A percentile compares a stretch with the other conserved stretches of the same genome.
These are phyloP conservation scores for Thalassophryne amazonica DNA, from an alignment of 2,797 vertebrate genomes.

Conservation along the genomic window DNA sequence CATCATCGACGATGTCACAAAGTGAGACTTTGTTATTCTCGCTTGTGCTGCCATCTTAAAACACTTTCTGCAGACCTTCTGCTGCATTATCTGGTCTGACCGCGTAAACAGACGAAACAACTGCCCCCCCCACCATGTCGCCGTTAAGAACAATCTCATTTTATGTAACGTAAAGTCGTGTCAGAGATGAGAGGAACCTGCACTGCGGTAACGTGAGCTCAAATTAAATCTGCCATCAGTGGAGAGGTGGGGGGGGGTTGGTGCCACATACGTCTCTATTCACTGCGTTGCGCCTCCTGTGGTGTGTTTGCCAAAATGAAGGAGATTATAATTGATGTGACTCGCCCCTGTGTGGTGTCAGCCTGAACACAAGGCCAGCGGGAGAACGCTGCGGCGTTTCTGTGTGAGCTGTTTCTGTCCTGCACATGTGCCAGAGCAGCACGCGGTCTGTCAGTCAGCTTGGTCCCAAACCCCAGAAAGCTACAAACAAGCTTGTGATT, in stretches of 20 bases:
- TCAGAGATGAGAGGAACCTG: constrained; percentile 56
- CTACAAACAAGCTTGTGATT: constrained; percentile 17
- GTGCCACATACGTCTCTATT: constrained; percentile 24
- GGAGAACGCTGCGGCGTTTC: neutral
- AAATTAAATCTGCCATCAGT: constrained; percentile 61
- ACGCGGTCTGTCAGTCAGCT: neutral
- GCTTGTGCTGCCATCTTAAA: neutral
- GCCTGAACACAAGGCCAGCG: constrained; percentile 15
- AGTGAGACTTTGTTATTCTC: constrained; percentile 26
- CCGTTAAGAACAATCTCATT: constrained; percentile 50
- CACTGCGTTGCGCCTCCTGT: constrained; percentile 1
- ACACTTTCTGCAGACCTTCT: constrained; percentile 22
- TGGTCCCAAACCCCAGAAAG: neutral
- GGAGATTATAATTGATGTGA: constrained; percentile 47
- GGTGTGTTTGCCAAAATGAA: constrained; percentile 24
- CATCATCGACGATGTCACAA: constrained; percentile 38
- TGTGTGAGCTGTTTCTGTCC: constrained; percentile 10
- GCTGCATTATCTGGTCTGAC: constrained; percentile 34
- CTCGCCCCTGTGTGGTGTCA: constrained; percentile 8
- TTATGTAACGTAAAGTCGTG: constrained; percentile 51
- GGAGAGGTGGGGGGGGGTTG: too few relatives aligned
- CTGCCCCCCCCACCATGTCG: constrained; percentile 27
- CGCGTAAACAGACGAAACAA: constrained; percentile 31
- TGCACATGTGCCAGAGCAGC: neutral
- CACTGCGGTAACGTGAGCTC: constrained; percentile 50